Evolutionary conservation across 1,140 invertebrate genomes (phyloP).

Genomic region (Hormaphis cornu): DNA sequence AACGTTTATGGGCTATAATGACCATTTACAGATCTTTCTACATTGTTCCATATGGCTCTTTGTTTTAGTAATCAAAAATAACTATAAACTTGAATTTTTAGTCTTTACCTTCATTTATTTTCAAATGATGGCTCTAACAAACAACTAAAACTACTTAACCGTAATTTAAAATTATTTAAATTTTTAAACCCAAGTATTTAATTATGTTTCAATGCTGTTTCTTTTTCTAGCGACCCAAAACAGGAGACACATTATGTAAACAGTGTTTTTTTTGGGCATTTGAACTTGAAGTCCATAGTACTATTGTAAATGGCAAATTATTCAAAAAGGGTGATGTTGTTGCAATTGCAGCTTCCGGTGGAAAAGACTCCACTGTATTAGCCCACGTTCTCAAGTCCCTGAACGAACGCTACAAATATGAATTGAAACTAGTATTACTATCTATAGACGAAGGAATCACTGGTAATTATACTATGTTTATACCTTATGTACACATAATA

Average conservation of each 20-base stretch:
- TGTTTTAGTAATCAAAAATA: too few relatives aligned
- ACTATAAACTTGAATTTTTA: too few relatives aligned
- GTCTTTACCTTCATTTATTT: too few relatives aligned
- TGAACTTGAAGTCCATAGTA: conserved; percentile 93
- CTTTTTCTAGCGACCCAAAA: conserved; percentile 68
- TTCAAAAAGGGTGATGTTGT: conserved; percentile 81
- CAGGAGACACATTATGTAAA: conserved; percentile 84
- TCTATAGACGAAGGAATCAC: conserved; percentile 99
- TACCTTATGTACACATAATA: too few relatives aligned
- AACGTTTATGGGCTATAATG: too few relatives aligned
- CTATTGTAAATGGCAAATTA: conserved; percentile 73
- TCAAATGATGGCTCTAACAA: too few relatives aligned
- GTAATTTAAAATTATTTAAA: neutral
- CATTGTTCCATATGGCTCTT: too few relatives aligned
- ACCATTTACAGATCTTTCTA: too few relatives aligned
- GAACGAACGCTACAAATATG: conserved; percentile 87
- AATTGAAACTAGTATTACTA: conserved; percentile 78
- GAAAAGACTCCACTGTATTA: conserved; percentile 98
- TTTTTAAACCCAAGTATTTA: neutral
- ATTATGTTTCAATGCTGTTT: too few relatives aligned
- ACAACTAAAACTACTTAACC: too few relatives aligned
- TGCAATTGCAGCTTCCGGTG: conserved; percentile 93
- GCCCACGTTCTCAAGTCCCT: conserved; percentile 84
- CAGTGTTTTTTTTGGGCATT: conserved; percentile 91
- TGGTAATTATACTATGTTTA: too few relatives aligned